Conservation (phyloP, 2,113 vertebrate species). For the Herpetotheres cachinnans region DNA sequence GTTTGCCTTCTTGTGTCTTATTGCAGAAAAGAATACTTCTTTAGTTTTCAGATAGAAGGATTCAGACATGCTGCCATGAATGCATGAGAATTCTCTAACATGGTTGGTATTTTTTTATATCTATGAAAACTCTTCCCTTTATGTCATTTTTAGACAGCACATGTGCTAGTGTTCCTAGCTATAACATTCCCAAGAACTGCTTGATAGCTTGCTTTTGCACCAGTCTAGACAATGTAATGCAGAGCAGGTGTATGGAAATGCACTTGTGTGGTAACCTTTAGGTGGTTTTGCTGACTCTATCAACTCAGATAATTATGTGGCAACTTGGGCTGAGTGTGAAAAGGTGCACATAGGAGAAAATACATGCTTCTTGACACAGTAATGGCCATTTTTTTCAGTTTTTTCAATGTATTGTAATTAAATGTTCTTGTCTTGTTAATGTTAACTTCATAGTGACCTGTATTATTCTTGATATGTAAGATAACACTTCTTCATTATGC, state of each 20-base stretch:
- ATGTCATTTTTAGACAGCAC: neutral
- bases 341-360: neutral
- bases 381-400: neutral
- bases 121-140: neutral
- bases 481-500: neutral
- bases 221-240: neutral
- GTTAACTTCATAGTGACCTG: neutral
- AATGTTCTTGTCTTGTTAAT: neutral
- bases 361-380: neutral
- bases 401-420: neutral
- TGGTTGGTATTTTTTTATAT: neutral
- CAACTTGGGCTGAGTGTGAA: neutral
- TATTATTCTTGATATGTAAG: neutral
- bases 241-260: neutral
- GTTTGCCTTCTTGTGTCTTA: neutral
- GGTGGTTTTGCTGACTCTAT: neutral
- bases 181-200: neutral
- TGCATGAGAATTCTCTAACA: neutral
- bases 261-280: neutral
- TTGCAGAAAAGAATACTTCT: neutral
- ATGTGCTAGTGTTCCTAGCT: fast-evolving
- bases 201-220: neutral
- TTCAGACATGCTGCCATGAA: neutral
- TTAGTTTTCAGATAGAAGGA: neutral
- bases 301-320: neutral